Percentiles rank a stretch among this genome's conserved stretches.
Conservation (phyloP, 2,113 vertebrate genomes). For the Gadus macrocephalus region DNA sequence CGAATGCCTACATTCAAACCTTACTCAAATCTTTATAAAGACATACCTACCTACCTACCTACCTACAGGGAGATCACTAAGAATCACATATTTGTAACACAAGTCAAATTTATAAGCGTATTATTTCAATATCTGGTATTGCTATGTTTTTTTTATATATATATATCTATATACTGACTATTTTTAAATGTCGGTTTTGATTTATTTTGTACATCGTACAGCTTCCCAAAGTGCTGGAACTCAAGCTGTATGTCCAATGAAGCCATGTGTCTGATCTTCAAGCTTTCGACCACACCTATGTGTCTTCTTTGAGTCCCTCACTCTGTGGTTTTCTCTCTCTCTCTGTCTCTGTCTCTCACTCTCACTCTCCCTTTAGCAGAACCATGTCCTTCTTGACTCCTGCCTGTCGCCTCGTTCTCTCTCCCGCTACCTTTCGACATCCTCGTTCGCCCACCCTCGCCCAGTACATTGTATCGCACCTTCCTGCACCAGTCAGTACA, state of each 20-base stretch:
- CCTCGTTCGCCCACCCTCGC: constrained; percentile 15
- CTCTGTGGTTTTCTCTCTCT: not conserved
- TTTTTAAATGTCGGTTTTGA: constrained; percentile 57
- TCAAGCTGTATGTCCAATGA: constrained; percentile 27
- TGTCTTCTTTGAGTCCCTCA: no score
- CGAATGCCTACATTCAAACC: constrained; percentile 40
- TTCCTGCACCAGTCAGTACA: constrained; percentile 22
- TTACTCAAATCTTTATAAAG: no score
- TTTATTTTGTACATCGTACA: constrained; percentile 38
- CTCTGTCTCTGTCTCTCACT: constrained; percentile 16
- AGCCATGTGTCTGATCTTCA: not conserved
- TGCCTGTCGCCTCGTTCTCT: constrained; percentile 16
- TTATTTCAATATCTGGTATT: constrained; percentile 39
- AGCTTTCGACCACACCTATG: no score
- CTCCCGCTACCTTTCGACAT: constrained; percentile 39
- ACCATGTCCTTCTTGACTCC: constrained; percentile 24
- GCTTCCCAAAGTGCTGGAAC: constrained; percentile 47
- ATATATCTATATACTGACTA: constrained; percentile 57
- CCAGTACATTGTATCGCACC: constrained; percentile 25
- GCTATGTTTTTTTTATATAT: constrained; percentile 37
- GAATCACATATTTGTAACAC: constrained; percentile 49
- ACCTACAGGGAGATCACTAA: constrained; percentile 53
- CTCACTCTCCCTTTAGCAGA: constrained; percentile 13
- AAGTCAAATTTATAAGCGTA: constrained; percentile 39
- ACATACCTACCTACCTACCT: not conserved